Base-by-base conservation (phyloP, 2,113 vertebrate genomes). In the Illadopsis cleaveri region DNA sequence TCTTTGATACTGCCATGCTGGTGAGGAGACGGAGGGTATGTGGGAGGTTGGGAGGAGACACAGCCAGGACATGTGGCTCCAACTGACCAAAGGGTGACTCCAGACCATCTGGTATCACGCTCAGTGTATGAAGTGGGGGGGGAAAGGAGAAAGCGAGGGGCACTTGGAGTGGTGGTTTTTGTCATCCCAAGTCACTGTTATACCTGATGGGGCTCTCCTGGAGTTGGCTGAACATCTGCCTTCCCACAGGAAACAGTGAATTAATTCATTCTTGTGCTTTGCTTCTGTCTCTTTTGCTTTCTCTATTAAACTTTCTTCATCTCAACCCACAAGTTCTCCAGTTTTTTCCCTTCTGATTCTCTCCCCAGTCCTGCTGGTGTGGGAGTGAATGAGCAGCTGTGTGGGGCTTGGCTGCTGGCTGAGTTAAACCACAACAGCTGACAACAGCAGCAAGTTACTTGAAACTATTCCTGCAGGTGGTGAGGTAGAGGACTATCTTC, bases 321-420 rank as follows among this genome's bases (percentile, higher is more conserved):
- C 30, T 69, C 17, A 53, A 35, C 38, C 11, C 30, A 40, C 28
- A 17, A 40, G 9, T 30, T 60, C 27, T 68, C 47, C 24, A 60
- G 17, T 11, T 75, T 45, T 75, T n/a, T 27, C 24, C 17, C n/a
- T 60, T 68, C n/a, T 68, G n/a, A 40, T 69, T 76, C 14, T 75
- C n/a, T 61, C n/a, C 38, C 21, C 14, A 12, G 20, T 47, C n/a
- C 51, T 0, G 0, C 30, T 60, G 53, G 20, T 60, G 24, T 11
- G 53, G 17, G 4, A 75, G 28, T 14, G 20, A 82, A 27, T 20
- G 24, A 58, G 38, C 0, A 0, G 11, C 38, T 66, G 16, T 17
- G 10, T 53, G 16, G 15, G 25, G n/a, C 20, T 66, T 82, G 38
- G 38, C n/a, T 75, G 23, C 28, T 75, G 45, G 28, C 28, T 68